phyloP scores from a whole-genome alignment of 2,888 invertebrate species.

The Muschampia plurimacula region DNA sequence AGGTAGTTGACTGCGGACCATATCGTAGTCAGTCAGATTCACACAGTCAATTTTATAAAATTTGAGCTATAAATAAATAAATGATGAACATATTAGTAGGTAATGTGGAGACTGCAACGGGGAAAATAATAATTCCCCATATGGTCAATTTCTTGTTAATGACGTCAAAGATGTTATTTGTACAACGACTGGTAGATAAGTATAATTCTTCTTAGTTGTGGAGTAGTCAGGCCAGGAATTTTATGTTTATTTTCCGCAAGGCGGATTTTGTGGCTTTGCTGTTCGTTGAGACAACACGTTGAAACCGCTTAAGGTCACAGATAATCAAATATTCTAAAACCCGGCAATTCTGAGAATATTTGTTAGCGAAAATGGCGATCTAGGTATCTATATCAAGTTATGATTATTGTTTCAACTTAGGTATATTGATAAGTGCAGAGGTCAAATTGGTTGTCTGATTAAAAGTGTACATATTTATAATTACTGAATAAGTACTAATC shows the following conservation, averaged over 20 bases:
- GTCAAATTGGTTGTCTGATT: background rate
- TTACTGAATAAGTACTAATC: too few relatives aligned
- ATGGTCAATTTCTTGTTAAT: background rate
- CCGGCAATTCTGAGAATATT: background rate
- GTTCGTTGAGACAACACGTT: background rate
- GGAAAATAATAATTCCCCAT: background rate
- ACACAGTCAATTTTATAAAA: too few relatives aligned
- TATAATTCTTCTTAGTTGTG: background rate
- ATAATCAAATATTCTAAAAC: background rate
- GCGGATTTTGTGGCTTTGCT: conserved; percentile 8
- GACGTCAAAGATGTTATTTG: conserved; percentile 23
- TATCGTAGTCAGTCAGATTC: background rate
- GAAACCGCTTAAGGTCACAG: conserved; percentile 6
- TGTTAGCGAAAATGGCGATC: background rate
- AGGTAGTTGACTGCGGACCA: background rate
- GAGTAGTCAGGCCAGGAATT: background rate
- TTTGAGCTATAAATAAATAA: background rate
- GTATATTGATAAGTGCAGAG: conserved; percentile 9
- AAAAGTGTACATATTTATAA: background rate
- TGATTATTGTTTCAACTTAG: background rate
- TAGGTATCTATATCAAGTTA: background rate
- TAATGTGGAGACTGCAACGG: background rate
- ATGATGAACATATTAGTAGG: background rate
- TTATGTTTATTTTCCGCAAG: conserved; percentile 28
- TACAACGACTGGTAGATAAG: background rate